Conservation (phyloP, 2,113 vertebrate genomes). For the Nothoprocta pentlandii region DNA sequence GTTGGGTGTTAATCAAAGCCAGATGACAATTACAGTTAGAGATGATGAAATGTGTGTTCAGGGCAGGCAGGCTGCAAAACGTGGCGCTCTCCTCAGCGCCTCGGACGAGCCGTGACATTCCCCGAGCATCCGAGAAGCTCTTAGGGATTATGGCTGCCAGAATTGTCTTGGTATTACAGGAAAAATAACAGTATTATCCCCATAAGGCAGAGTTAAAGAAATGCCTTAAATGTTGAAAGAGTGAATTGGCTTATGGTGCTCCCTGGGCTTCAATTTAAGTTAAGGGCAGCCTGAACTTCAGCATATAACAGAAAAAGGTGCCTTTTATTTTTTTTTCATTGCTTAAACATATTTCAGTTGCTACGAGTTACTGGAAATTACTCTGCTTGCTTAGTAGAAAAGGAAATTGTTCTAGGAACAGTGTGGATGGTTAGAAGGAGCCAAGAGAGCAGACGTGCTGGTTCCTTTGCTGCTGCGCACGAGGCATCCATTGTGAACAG, state of each 20-base stretch:
- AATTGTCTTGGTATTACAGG: slow-evolving; percentile 33
- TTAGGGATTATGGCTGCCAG: background rate
- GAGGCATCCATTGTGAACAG: background rate
- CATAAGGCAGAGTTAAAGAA: slow-evolving; percentile 23
- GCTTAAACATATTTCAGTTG: slow-evolving; percentile 30
- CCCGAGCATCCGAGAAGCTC: slow-evolving; percentile 15
- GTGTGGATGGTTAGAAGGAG: background rate
- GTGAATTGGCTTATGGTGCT: background rate
- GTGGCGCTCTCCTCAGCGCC: accelerated
- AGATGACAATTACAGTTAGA: background rate
- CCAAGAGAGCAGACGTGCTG: background rate
- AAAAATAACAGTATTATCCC: slow-evolving; percentile 1
- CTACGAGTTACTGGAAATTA: slow-evolving; percentile 63
- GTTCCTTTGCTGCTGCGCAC: background rate
- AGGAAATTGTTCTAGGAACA: slow-evolving; percentile 53
- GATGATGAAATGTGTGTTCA: background rate
- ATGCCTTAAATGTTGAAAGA: background rate
- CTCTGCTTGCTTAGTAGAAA: slow-evolving; percentile 5
- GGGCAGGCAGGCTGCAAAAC: background rate
- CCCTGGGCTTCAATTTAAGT: slow-evolving; percentile 26
- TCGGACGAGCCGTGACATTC: background rate
- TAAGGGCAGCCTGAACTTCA: slow-evolving; percentile 17
- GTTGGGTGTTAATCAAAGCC: background rate
- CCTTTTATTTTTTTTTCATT: background rate
- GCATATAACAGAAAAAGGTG: slow-evolving; percentile 28